phyloP scores from a whole-genome alignment of 2,888 invertebrate genomes.

The Caenorhabditis imperialis region DNA sequence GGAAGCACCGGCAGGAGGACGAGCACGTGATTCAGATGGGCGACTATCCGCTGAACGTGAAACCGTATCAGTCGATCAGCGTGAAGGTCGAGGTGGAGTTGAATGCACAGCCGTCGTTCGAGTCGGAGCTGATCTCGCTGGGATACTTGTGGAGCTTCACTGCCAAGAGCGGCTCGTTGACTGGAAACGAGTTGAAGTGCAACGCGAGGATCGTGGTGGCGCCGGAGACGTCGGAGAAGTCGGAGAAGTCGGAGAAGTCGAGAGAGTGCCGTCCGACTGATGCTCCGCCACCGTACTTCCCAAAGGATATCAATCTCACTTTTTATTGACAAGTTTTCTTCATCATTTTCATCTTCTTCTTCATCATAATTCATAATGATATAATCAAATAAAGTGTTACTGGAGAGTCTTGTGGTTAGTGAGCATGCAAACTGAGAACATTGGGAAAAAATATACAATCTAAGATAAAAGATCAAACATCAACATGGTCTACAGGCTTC shows the following conservation, averaged over 20 bases:
- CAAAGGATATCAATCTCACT: background rate
- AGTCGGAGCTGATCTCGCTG: slow-evolving; percentile 19
- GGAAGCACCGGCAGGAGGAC: background rate
- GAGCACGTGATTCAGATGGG: background rate
- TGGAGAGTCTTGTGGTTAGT: no score
- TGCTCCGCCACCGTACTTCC: slow-evolving; percentile 24
- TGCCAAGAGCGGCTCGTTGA: slow-evolving; percentile 5
- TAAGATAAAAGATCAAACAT: no score
- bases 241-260: background rate
- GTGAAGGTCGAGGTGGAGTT: background rate
- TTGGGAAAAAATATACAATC: no score
- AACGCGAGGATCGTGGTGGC: slow-evolving; percentile 9
- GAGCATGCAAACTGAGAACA: no score
- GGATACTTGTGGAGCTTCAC: slow-evolving; percentile 22
- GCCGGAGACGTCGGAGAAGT: background rate
- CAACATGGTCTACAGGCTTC: no score
- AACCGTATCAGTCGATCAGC: no score
- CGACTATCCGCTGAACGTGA: background rate
- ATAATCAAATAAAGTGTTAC: no score
- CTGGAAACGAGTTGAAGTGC: slow-evolving; percentile 9
- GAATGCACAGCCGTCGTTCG: slow-evolving; percentile 13
- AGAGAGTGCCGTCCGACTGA: no score
- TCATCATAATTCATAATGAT: no score
- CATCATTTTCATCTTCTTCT: no score
- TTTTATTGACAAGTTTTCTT: no score